Base-by-base conservation (phyloP, 1,140 invertebrate genomes). In the Heliconius himera region DNA sequence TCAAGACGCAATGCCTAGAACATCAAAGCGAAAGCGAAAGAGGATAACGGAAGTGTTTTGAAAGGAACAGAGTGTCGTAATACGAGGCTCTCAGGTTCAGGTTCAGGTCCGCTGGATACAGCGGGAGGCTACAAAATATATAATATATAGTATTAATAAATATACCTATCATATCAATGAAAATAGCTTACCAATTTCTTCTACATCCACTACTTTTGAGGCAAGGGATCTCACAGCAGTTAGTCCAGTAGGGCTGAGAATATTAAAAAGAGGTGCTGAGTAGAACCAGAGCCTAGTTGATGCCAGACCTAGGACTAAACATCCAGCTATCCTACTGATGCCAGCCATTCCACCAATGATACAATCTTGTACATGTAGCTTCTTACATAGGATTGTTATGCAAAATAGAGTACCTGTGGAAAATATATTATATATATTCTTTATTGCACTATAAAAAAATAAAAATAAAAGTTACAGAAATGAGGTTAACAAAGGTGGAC, bases 211-310 rank as follows among this genome's bases (percentile, higher is more conserved):
- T 41, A 94, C 92, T 85, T 96, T 96, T 0, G 95, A 96, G 22
- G 95, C 95, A 60, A 96, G 93, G 11, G 96, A 96, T 73, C 96
- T 89, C 2, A 96, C 89, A 6, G 95, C 95, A 51, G 96, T 95
- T 18, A 95, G 87, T 22, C 95, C 95, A 26, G 95, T 93, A 41
- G 94, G 93, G 76, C 95, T 96, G 79, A 96, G 94, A 54, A 96
- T 95, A 79, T 95, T 95, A 29, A 96, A 93, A 6, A 95, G 75
- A 13, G 94, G 94, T 38, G 94, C 95, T 36, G 87, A 75, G 71
- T 95, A 95, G 78, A 89, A 95, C 93, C 93, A 95, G 0, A 87
- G 49, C 77, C 90, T 84, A n/a, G 81, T 92, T 8, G 94, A 92
- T 13, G 94, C 91, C 73, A 95, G 93, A 0, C 94, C 91, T 77